phyloP scores from a whole-genome alignment of 2,888 invertebrate genomes.

The Willowsia nigromaculata region DNA sequence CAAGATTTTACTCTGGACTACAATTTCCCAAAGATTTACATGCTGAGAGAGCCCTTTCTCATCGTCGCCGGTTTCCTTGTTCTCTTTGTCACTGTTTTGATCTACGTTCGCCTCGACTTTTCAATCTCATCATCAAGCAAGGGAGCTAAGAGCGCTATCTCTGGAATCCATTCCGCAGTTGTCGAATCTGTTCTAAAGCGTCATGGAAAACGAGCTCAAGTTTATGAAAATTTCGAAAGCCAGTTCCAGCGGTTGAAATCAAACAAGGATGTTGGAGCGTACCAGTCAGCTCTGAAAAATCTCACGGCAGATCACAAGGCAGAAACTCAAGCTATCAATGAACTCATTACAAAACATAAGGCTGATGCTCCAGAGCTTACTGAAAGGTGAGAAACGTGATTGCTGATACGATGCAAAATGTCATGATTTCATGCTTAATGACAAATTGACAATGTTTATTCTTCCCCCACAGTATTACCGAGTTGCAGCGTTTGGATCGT shows the following conservation, averaged over 20 bases:
- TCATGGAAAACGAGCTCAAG: conserved; percentile 84
- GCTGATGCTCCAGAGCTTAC: conserved; percentile 84
- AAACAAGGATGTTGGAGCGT: conserved; percentile 83
- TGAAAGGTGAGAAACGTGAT: conserved; percentile 81
- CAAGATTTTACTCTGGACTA: conserved; percentile 87
- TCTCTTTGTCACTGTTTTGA: conserved; percentile 93
- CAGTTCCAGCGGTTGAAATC: conserved; percentile 84
- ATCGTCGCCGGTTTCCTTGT: conserved; percentile 93
- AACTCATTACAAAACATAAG: conserved; percentile 83
- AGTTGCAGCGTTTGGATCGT: conserved; percentile 77
- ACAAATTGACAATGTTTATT: conserved; percentile 38
- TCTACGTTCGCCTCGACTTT: conserved; percentile 97
- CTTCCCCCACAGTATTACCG: conserved; percentile 68
- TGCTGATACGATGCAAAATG: background rate
- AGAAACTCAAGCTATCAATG: conserved; percentile 82
- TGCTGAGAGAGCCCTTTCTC: conserved; percentile 96
- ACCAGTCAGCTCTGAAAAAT: conserved; percentile 82
- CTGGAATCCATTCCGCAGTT: conserved; percentile 73
- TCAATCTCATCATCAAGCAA: conserved; percentile 84
- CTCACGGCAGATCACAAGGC: conserved; percentile 84
- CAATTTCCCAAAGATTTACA: conserved; percentile 83
- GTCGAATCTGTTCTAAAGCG: conserved; percentile 83
- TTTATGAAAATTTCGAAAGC: conserved; percentile 84
- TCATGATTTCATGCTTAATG: too few species aligned
- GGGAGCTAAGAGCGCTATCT: conserved; percentile 34